Evolutionary conservation across 2,113 vertebrate genomes (phyloP).

Genomic region (Tupaia tana): DNA sequence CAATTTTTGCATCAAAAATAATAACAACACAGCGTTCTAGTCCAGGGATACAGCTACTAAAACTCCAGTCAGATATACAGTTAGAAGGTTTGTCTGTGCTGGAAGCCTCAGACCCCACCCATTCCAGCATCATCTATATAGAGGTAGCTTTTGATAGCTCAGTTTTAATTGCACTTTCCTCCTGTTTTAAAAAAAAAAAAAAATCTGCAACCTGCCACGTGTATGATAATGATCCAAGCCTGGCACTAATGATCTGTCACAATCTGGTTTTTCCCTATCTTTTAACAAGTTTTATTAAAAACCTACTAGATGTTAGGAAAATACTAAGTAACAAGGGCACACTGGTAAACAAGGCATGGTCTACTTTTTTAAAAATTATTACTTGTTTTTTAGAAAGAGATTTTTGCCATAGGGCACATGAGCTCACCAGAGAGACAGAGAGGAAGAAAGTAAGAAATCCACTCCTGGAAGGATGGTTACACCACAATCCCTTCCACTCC

Average conservation of each 20-base stretch:
- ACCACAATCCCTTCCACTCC: too few relatives aligned
- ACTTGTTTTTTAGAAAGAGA: too few relatives aligned
- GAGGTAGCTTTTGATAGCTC: neutral
- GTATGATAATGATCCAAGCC: neutral
- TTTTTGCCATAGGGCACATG: too few relatives aligned
- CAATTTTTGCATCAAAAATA: constrained; percentile 42
- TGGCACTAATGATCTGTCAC: neutral
- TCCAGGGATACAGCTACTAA: neutral
- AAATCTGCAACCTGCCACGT: neutral
- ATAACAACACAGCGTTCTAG: neutral
- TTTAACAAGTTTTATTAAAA: constrained; percentile 15
- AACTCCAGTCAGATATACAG: neutral
- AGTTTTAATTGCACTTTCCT: neutral
- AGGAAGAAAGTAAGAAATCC: too few relatives aligned
- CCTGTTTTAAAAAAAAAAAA: neutral
- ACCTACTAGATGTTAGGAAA: neutral
- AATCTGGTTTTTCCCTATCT: neutral
- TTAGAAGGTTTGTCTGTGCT: neutral
- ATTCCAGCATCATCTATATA: neutral
- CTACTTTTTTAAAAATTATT: neutral
- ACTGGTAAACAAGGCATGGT: neutral
- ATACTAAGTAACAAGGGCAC: neutral
- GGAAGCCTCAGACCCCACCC: neutral
- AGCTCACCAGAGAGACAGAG: too few relatives aligned
- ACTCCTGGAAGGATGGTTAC: too few relatives aligned